Evolutionary conservation across 2,113 vertebrate genomes (phyloP), one percentile per base, ranked within the genome.

Genomic region (Platycercus adscitus): DNA sequence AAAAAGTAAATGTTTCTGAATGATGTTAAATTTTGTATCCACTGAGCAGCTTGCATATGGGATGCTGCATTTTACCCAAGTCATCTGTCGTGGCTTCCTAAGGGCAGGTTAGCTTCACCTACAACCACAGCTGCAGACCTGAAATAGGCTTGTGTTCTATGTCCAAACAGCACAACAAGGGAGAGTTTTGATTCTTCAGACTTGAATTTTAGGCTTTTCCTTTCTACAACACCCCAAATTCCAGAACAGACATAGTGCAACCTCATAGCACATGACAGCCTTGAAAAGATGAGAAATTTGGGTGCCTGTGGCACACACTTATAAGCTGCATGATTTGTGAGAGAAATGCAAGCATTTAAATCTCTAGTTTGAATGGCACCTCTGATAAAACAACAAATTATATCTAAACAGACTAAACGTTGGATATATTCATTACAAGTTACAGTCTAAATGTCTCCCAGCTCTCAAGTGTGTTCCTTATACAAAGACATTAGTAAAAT

Each of bases 41-140:
- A 19, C 43, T 28, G 41, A 70, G 69, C 69, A 71, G 52, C 60
- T 75, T 14, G 1, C 24, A 10, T 1, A 20, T 0, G 0, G 47
- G 65, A 52, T 13, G 49, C 66, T 65, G 70, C 39, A 11, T 41
- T 61, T 87, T 17, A 65, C 63, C 37, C 1, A 0, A 46, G 35
- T 17, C 16, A 2, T 31, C 58, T 35, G 25, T 12, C 6, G 23
- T 8, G 10, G 35, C 43, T 58, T 28, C 43, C 17, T 17, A 31
- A 68, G 69, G 31, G 47, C 55, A 78, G 60, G 50, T 31, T 66
- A 65, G 50, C 39, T 70, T 66, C 80, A 68, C 39, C 2, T 1
- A 23, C 33, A 78, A 0, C 26, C 29, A 10, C 43, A 29, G 56
- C 29, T 76, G 46, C 44, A 39, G 56, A 91, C 28, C 20, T 9